phyloP scores from a whole-genome alignment of 2,888 invertebrate genomes.

The Drosophila stalkeri region DNA sequence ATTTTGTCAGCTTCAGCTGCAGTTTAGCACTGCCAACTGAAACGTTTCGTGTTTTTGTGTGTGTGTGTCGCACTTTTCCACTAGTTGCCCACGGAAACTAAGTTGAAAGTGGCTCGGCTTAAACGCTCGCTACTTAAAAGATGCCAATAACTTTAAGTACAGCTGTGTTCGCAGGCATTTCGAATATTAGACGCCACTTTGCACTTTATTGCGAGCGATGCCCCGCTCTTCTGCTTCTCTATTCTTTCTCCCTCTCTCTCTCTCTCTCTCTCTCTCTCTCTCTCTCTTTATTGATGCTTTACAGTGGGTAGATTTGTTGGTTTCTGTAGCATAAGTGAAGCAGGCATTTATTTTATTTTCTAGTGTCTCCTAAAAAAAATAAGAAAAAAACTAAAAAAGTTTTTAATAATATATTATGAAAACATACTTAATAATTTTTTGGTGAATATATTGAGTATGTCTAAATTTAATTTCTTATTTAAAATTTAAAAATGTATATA shows the following conservation, averaged over 20 bases:
- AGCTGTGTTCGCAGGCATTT: conserved; percentile 22
- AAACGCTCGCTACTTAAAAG: conserved; percentile 37
- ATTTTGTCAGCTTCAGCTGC: conserved; percentile 74
- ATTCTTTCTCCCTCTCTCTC: not conserved
- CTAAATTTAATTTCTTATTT: too few species aligned
- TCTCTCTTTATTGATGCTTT: too few species aligned
- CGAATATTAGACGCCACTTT: conserved; percentile 46
- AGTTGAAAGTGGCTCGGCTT: conserved; percentile 43
- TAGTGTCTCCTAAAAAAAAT: too few species aligned
- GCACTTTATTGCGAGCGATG: not conserved
- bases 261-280: not conserved
- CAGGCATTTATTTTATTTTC: too few species aligned
- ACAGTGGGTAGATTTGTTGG: not conserved
- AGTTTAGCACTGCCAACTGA: conserved; percentile 33
- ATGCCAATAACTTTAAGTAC: conserved; percentile 39
- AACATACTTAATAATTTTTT: too few species aligned
- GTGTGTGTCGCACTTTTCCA: conserved; percentile 26
- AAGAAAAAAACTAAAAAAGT: too few species aligned
- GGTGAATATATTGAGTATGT: too few species aligned
- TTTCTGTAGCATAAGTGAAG: not conserved
- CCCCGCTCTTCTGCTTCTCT: not conserved
- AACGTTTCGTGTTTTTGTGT: conserved; percentile 7
- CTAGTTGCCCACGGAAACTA: conserved; percentile 55
- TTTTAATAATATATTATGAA: too few species aligned
- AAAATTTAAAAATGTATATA: too few species aligned